phyloP scores from a whole-genome alignment of 2,888 invertebrate genomes.

The Nezara viridula region DNA sequence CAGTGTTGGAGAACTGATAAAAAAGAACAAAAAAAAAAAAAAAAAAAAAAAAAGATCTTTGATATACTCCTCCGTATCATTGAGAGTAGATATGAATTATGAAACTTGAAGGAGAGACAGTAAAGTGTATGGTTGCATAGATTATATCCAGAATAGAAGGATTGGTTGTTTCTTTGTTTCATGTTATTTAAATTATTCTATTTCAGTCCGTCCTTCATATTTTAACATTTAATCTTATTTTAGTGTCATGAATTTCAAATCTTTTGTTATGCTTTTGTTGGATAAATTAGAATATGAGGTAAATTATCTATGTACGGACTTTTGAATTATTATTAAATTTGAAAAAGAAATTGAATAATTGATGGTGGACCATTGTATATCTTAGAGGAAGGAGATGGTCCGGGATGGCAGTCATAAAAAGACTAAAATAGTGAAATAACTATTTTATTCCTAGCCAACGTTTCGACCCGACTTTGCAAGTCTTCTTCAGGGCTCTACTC shows the following conservation, averaged over 20 bases:
- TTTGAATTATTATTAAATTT: no score
- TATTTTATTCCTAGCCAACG: no score
- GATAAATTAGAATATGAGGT: no score
- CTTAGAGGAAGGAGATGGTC: no score
- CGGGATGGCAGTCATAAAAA: no score
- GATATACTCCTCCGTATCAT: background rate
- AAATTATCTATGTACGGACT: no score
- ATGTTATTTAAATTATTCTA: conserved; percentile 12
- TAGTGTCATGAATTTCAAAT: conserved; percentile 12
- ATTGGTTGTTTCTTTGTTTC: background rate
- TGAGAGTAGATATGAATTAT: background rate
- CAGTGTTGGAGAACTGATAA: background rate
- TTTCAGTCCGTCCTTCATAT: background rate
- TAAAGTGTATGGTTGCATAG: background rate
- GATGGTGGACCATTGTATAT: no score
- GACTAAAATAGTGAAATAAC: no score
- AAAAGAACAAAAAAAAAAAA: background rate
- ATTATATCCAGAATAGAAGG: background rate
- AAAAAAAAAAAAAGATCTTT: background rate
- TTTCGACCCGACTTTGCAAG: no score
- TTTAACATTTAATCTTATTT: background rate
- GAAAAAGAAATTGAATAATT: no score
- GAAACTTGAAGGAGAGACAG: background rate
- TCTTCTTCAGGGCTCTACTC: no score
- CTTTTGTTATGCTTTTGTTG: no score